Percentiles rank a stretch among this genome's conserved stretches.
Evolutionary conservation across 2,797 vertebrate species (phyloP).

Genomic region (Bovichtus diacanthus): DNA sequence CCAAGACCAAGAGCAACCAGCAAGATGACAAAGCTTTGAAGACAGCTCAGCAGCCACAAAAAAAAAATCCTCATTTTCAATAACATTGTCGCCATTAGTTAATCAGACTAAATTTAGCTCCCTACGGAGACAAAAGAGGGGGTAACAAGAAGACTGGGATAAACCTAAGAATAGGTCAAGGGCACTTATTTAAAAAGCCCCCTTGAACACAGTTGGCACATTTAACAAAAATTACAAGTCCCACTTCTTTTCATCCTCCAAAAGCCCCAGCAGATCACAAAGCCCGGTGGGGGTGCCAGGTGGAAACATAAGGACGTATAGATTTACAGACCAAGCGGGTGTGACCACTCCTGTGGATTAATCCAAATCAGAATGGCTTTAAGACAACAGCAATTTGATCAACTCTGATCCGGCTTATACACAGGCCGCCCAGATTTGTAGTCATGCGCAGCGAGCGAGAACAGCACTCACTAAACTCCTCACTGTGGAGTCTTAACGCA

Average conservation of each 20-base stretch:
- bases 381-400: constrained; percentile 79
- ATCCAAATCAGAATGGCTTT: constrained; percentile 77
- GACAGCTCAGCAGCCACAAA: constrained; percentile 77
- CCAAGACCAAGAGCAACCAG: constrained; percentile 82
- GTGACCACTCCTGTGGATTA: constrained; percentile 76
- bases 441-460: constrained; percentile 34
- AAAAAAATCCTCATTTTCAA: constrained; percentile 86
- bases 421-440: constrained; percentile 55
- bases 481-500: constrained; percentile 23
- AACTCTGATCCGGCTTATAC: constrained; percentile 76
- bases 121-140: constrained; percentile 86
- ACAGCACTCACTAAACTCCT: constrained; percentile 36
- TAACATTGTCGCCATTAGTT: constrained; percentile 91
- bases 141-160: constrained; percentile 68
- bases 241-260: constrained; percentile 78
- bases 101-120: constrained; percentile 89
- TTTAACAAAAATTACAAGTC: constrained; percentile 68
- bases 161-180: constrained; percentile 71
- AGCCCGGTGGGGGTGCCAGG: constrained; percentile 57
- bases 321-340: constrained; percentile 68
- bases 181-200: constrained; percentile 76
- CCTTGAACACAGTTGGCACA: constrained; percentile 74
- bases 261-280: constrained; percentile 73
- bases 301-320: constrained; percentile 67
- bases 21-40: constrained; percentile 88